phyloP scores from a whole-genome alignment of 2,888 invertebrate species.

The Halictus quadricinctus region DNA sequence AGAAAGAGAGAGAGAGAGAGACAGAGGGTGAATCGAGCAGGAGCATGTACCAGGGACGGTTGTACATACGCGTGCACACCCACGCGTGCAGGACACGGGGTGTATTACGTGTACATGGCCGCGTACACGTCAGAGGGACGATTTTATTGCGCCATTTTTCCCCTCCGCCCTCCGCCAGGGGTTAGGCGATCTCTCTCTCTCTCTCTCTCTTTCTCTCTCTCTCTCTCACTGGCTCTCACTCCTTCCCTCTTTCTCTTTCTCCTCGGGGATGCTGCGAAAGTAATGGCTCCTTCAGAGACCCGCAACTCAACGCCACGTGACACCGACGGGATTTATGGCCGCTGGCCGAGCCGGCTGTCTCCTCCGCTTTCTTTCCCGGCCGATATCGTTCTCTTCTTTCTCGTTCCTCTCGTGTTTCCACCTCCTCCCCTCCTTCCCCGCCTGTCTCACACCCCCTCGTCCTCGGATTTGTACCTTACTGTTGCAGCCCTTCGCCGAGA shows the following conservation, averaged over 20 bases:
- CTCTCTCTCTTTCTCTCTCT: not conserved
- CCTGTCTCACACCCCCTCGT: no score
- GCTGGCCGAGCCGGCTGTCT: conserved; percentile 39
- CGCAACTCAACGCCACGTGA: conserved; percentile 67
- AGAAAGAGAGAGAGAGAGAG: not conserved
- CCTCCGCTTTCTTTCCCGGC: conserved; percentile 13
- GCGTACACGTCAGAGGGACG: conserved; percentile 57
- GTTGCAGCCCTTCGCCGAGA: not conserved
- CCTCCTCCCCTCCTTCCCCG: not conserved
- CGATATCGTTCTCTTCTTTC: not conserved
- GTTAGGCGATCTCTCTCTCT: not conserved
- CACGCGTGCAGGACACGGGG: conserved; percentile 29
- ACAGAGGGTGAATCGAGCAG: conserved; percentile 1
- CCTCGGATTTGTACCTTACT: not conserved
- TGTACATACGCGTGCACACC: conserved; percentile 20
- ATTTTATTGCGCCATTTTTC: conserved; percentile 72
- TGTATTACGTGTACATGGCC: conserved; percentile 48
- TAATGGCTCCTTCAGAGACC: conserved; percentile 69
- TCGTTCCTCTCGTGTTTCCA: not conserved
- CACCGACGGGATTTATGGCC: conserved; percentile 62
- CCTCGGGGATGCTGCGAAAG: conserved; percentile 65
- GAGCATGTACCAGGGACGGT: conserved; percentile 26
- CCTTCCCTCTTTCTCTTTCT: not conserved
- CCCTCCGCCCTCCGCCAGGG: not conserved
- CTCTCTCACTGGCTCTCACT: not conserved